phyloP scores from a whole-genome alignment of 1,140 invertebrate species.

The Sinella curviseta region DNA sequence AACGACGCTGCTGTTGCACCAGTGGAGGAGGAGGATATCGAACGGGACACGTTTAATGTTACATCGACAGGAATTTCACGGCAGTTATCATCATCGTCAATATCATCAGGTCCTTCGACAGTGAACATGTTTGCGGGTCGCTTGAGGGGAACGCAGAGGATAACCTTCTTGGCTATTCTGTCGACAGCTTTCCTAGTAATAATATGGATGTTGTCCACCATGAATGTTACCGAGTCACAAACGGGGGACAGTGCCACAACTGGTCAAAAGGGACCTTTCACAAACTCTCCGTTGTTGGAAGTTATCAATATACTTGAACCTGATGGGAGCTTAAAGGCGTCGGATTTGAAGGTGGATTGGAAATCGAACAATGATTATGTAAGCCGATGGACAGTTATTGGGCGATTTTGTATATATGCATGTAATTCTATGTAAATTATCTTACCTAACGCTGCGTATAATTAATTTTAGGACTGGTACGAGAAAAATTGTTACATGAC shows the following conservation, averaged over 20 bases:
- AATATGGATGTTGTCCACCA: not conserved
- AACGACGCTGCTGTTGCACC: too few relatives aligned
- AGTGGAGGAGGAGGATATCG: too few relatives aligned
- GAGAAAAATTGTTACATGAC: conserved; percentile 1
- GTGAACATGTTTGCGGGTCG: not conserved
- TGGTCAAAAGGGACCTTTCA: not conserved
- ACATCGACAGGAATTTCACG: too few relatives aligned
- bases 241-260: not conserved
- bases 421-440: not conserved
- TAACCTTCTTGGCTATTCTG: not conserved
- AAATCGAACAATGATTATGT: not conserved
- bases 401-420: not conserved
- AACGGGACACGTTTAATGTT: too few relatives aligned
- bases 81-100: not conserved
- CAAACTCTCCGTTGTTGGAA: too few relatives aligned
- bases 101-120: not conserved
- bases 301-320: too few relatives aligned
- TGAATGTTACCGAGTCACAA: not conserved
- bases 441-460: not conserved
- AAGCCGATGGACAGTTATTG: not conserved
- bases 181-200: not conserved
- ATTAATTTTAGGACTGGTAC: conserved; percentile 28
- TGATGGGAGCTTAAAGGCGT: not conserved
- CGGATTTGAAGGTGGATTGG: not conserved
- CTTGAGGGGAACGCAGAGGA: not conserved